These are phyloP conservation scores for Pipra filicauda DNA, from an alignment of 2,113 vertebrate species.

Conservation along the genomic window DNA sequence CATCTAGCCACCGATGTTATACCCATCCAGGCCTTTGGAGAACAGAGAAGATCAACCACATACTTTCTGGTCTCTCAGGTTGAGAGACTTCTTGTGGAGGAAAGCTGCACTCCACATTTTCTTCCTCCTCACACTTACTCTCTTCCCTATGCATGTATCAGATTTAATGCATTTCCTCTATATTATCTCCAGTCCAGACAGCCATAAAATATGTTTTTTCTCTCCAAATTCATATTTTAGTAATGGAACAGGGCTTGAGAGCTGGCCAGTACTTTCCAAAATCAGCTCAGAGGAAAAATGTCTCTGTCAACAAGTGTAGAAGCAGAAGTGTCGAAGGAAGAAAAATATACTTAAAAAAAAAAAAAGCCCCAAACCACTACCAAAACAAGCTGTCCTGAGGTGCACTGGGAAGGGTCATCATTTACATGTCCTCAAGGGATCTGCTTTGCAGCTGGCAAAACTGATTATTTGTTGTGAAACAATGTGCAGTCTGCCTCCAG, in stretches of 20 bases:
- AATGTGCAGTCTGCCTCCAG: not conserved
- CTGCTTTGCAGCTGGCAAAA: not conserved
- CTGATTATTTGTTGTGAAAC: conserved; percentile 9
- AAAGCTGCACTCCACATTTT: not conserved
- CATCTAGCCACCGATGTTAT: not conserved
- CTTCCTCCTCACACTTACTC: not conserved
- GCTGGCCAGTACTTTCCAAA: not conserved
- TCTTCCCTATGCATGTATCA: not conserved
- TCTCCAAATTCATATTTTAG: not conserved
- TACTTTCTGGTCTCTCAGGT: not conserved
- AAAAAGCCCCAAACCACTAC: not conserved
- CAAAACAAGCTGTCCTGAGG: not conserved
- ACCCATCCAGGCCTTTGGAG: not conserved
- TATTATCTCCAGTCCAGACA: not conserved
- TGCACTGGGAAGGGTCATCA: not conserved
- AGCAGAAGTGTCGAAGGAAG: not conserved
- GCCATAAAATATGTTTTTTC: not conserved
- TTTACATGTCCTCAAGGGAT: not conserved
- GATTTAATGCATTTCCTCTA: not conserved
- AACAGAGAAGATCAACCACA: not conserved
- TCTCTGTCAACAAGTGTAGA: conserved; percentile 1
- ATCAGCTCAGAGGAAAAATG: not conserved
- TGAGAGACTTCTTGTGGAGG: not conserved
- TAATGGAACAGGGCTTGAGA: not conserved
- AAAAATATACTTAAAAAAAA: not conserved